Evolutionary conservation across 2,888 invertebrate species (phyloP), one percentile per base, ranked within the genome.

Genomic region (Ophion ventricosus): DNA sequence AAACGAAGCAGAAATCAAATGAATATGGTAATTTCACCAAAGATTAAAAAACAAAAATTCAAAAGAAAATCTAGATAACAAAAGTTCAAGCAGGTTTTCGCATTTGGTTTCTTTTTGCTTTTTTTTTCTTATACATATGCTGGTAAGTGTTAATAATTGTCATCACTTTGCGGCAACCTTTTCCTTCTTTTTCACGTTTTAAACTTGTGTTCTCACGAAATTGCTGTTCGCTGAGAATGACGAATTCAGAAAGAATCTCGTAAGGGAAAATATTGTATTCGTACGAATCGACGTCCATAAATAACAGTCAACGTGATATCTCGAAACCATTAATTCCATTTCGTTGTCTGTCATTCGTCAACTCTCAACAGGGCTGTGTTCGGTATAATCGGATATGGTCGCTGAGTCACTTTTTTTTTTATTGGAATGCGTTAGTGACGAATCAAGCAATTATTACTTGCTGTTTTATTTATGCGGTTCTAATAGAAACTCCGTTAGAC

Each of bases 271-370:
- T 25, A 66, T 70, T 72, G 59, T 74, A 80, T 54, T 43, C 76
- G 57, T 74, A 74, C 54, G 54, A 78, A 67, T 61, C 61, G 61
- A 67, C 73, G 40, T 82, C 26, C 78, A 82, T 82, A 82, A 73
- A 82, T 82, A 78, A 82, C 43, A 40, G 82, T 82, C 82, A 78
- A 56, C 43, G 69, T 63, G 61, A 69, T 72, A 82, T 78, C 82
- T 74, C 78, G 26, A 63, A 69, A 63, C 74, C 67, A 82, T 82
- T 74, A 82, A 82, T 82, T 63, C 26, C 49, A 40, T 73, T 67
- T 25, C 66, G 66, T 49, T 69, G 56, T 69, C 54, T 63, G 69
- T 74, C 59, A 74, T 69, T 82, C 78, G 78, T 74, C 73, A 78
- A 78, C 63, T 69, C 74, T 74, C 69, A 67, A 64, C 77, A 57